Base-by-base conservation (phyloP, 2,113 vertebrate species). In the Nothobranchius kuhntae region DNA sequence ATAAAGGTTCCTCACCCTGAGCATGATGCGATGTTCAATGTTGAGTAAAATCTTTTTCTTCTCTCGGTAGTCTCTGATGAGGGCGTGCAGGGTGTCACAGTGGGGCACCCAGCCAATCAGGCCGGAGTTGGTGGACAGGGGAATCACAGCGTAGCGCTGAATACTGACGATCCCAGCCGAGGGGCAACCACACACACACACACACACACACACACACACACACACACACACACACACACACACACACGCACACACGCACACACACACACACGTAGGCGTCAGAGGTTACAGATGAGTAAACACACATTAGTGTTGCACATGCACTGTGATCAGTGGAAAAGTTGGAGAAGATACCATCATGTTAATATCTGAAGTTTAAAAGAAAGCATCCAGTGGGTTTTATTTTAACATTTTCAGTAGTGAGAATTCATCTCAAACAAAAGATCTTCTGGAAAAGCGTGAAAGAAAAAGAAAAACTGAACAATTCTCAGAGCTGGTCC, bases 41-140 rank as follows among this genome's bases (percentile, higher is more conserved):
- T 99, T 99, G 78, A 99, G 95, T 42, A 99, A 90, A 71, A 99
- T 99, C 93, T 99, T 99, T 56, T 99, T 99, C 89, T 99, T 99
- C 90, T 99, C 98, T 0, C 98, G 77, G 86, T 99, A 99, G 92
- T 99, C 98, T 75, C 98, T 91, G 91, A 99, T 99, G 72, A 99
- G 96, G 0, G 98, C 96, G 0, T 99, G 98, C 68, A 99, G 93
- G 0, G 98, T 99, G 90, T 99, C 98, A 24, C 98, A 99, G 92
- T 99, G 97, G 3, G 98, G 97, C 13, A 99, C 98, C 98, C 98
- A 99, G 81, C 98, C 97, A 56, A 99, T 99, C 74, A 99, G 91
- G 55, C 98, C 98, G 0, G 98, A 99, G 89, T 99, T 99, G 59
- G 98, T 99, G 24, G 98, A 99, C 54, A 99, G 85, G 0, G 98